Evolutionary conservation across 2,113 vertebrate species (phyloP), one percentile per base, ranked within the genome.

Genomic region (Alethe castanea): DNA sequence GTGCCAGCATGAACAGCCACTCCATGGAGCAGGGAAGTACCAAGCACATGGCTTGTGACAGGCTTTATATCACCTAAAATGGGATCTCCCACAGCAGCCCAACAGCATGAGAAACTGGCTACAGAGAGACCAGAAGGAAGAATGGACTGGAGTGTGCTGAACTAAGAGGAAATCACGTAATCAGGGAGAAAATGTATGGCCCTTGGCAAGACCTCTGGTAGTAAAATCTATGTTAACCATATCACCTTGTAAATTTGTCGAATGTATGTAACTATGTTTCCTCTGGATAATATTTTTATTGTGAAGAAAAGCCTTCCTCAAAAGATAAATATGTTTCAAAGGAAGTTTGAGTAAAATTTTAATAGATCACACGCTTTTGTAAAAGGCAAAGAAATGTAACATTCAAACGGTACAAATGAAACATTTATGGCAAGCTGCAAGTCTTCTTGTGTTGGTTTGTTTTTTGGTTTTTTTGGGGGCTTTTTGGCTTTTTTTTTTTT

Each of bases 171-270:
- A 93, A 86, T 66, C 47, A 47, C 54, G 65, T 66, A 82, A 70
- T 72, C 50, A 31, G 29, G 24, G 44, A 66, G 47, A 38, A 91
- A 93, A 93, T n/a, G 29, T 56, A 93, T 47, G 52, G 74, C 38
- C 42, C 64, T 88, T 82, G 54, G 50, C 62, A 91, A 90, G 78
- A 88, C 35, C 38, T 80, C 35, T 83, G 52, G 47, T 81, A 74
- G 56, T 88, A 92, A 95, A 96, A 92, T 81, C 74, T 62, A 48
- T 67, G 33, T 80, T 94, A 95, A 77, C 59, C 56, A 22, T 67
- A 90, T 60, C 85, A 88, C 81, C 74, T 66, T 88, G 85, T 93
- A 90, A 96, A 94, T 95, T 61, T 86, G 52, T 71, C 88, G 60
- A 82, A 89, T 86, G 70, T 44, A 40, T 71, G 35, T 54, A 88